Evolutionary conservation across 2,888 invertebrate genomes (phyloP), one percentile per base, ranked within the genome.

Genomic region (Tromatobia lineatoria): DNA sequence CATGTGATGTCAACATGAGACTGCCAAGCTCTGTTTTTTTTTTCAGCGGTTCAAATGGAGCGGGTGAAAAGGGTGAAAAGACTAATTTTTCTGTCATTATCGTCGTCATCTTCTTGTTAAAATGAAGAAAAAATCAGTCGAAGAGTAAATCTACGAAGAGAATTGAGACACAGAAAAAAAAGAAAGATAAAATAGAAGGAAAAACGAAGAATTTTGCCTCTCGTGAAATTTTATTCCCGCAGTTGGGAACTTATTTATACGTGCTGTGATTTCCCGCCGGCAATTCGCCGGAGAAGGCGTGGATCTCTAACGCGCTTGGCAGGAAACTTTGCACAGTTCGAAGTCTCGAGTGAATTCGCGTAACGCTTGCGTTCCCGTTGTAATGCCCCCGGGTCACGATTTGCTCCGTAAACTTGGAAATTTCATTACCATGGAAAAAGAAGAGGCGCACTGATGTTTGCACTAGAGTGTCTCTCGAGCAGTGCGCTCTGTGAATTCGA

Each of bases 391-490:
- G 85, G 86, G 87, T 87, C 83, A 87, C 86, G 87, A 87, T 87
- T 88, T 87, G 83, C 87, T 85, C 73, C 76, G 87, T 82, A 88
- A 87, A 87, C 87, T 87, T 88, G 57, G 84, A 84, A 88, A 88
- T 88, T 86, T 85, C 85, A 86, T 88, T 88, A 88, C 80, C 86
- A 80, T 77, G 77, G 70, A 80, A 85, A 85, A 87, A 87, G 74
- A 79, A 78, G 59, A 45, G 70, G 67, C 34, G 47, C 38, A 47
- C 25, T 67, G 83, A 86, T 86, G 85, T 85, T 86, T 85, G 83
- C 74, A 71, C 75, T 69, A 52, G 42, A 52, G 74, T 61, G 61
- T 76, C 61, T 54, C 29, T 57, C 11, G 52, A 76, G 64, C 61
- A 45, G 59, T 81, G 42, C 70, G 61, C 80, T 69, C 71, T 70